A percentile compares a stretch with the other conserved stretches of the same genome.
phyloP scores from a whole-genome alignment of 2,797 vertebrate species.

The Mormyrops attenuatus region DNA sequence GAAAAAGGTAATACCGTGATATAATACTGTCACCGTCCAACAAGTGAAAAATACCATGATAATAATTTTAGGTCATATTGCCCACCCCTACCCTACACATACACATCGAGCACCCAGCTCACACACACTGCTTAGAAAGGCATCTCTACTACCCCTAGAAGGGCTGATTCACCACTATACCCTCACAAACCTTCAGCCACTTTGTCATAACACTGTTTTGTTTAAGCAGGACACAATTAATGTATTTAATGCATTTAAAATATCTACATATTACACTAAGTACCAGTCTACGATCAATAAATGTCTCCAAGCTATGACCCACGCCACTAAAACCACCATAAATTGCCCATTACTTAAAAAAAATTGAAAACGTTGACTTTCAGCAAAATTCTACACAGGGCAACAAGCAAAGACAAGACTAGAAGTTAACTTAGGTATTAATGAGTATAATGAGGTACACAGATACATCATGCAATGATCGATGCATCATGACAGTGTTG shows the following conservation, averaged over 20 bases:
- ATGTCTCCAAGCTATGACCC: neutral
- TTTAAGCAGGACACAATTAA: neutral
- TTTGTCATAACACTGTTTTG: neutral
- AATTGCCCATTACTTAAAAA: neutral
- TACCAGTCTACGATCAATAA: neutral
- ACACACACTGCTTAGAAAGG: neutral
- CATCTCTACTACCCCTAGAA: neutral
- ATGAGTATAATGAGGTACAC: neutral
- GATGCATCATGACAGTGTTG: neutral
- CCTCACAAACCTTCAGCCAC: neutral
- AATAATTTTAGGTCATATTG: neutral
- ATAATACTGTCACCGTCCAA: neutral
- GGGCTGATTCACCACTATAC: neutral
- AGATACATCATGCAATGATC: neutral
- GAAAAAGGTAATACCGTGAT: neutral
- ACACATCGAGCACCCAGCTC: neutral
- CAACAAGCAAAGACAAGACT: neutral
- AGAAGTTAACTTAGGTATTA: neutral
- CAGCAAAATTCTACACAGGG: neutral
- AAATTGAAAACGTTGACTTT: neutral
- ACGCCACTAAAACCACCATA: neutral
- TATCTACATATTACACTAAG: neutral
- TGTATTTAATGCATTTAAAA: neutral
- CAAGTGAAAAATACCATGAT: neutral
- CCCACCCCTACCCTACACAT: neutral